These are phyloP conservation scores for Arremon brunneinucha DNA, from an alignment of 2,797 vertebrate genomes.

Conservation along the genomic window DNA sequence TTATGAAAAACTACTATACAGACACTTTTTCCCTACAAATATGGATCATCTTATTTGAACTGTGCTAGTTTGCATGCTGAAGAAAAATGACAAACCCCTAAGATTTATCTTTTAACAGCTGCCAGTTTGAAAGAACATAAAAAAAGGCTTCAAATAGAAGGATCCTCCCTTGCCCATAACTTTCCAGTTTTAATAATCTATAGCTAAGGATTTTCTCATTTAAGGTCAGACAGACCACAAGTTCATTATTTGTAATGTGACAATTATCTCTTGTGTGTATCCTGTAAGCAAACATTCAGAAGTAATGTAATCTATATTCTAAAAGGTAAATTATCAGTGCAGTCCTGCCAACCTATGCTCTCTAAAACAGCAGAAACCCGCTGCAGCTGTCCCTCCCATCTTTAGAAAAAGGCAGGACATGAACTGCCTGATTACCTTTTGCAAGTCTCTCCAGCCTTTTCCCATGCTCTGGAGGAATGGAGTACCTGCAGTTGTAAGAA, in stretches of 20 bases:
- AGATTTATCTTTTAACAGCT: not conserved
- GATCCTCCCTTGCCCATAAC: not conserved
- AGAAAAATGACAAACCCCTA: not conserved
- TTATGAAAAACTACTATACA: not conserved
- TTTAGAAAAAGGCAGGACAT: not conserved
- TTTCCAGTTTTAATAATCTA: not conserved
- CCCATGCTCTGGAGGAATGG: conserved; percentile 93
- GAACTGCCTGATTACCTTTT: conserved; percentile 80
- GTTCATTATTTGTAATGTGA: not conserved
- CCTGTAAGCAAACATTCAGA: not conserved
- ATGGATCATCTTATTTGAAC: not conserved
- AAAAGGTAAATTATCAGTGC: not conserved
- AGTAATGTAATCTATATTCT: not conserved
- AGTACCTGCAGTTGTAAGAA: conserved; percentile 82
- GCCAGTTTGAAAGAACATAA: not conserved
- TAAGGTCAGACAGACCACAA: not conserved
- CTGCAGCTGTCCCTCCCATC: not conserved
- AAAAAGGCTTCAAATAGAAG: not conserved
- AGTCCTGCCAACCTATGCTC: not conserved
- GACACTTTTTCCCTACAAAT: not conserved
- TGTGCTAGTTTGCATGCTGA: not conserved
- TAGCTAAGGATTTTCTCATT: not conserved
- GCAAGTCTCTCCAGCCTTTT: conserved; percentile 93
- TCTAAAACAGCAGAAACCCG: not conserved
- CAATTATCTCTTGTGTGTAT: not conserved